Conservation (phyloP, 1,140 invertebrate genomes). For the Trichonephila clavata region DNA sequence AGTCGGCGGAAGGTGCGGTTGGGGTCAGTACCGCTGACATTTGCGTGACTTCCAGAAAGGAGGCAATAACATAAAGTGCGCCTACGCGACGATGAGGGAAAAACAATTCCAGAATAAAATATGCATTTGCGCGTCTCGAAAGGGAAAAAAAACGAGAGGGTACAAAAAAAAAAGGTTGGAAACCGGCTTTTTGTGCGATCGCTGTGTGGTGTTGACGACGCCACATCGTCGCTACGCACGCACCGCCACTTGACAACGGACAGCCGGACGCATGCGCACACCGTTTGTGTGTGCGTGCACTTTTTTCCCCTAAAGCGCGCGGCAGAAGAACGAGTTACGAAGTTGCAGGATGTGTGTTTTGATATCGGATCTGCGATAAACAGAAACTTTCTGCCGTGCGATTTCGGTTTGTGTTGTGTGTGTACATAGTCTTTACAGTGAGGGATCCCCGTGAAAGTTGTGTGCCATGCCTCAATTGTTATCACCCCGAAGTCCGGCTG, state of each 20-base stretch:
- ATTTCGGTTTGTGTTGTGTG: background rate
- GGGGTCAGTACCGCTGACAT: slow-evolving; percentile 29
- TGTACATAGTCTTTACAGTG: background rate
- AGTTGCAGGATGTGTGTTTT: background rate
- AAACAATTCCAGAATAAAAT: background rate
- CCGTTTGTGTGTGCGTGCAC: background rate
- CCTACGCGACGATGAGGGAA: slow-evolving; percentile 22
- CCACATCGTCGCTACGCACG: slow-evolving; percentile 21
- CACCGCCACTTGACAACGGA: slow-evolving; percentile 39
- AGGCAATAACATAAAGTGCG: background rate
- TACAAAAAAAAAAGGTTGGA: background rate
- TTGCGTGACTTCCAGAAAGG: slow-evolving; percentile 12
- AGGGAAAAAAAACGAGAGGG: background rate
- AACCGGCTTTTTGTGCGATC: slow-evolving; percentile 37
- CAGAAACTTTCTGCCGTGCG: background rate
- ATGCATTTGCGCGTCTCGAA: background rate
- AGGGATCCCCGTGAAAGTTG: background rate
- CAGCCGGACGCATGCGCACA: slow-evolving; percentile 34
- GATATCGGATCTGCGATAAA: too few species aligned
- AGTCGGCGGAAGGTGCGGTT: background rate
- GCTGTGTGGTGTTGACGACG: slow-evolving; percentile 18
- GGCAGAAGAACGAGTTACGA: background rate
- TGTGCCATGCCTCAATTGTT: slow-evolving; percentile 56
- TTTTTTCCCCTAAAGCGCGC: background rate
- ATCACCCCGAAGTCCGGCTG: background rate